phyloP scores from a whole-genome alignment of 2,113 vertebrate species.

The Actenoides hombroni region DNA sequence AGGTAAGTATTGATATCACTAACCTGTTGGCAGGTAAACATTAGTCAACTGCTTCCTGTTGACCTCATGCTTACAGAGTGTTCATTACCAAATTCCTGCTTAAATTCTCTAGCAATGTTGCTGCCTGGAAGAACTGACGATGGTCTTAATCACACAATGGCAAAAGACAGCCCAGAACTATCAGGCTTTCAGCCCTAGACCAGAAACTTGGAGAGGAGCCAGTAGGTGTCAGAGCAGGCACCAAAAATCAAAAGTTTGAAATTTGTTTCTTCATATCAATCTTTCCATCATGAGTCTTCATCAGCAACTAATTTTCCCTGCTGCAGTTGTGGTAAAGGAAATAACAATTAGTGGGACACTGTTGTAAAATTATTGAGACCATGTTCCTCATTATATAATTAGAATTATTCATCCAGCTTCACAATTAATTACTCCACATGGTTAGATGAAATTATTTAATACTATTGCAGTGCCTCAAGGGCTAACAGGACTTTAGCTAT shows the following conservation, averaged over 20 bases:
- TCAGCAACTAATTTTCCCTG: neutral
- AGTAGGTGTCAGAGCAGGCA: neutral
- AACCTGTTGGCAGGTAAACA: accelerated
- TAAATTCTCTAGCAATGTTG: neutral
- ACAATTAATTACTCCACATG: neutral
- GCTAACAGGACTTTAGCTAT: neutral
- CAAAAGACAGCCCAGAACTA: neutral
- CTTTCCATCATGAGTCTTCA: neutral
- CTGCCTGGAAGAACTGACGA: neutral
- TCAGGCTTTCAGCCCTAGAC: neutral
- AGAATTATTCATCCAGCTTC: neutral
- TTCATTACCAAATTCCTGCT: neutral
- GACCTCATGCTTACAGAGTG: neutral
- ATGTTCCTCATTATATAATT: neutral
- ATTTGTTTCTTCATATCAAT: neutral
- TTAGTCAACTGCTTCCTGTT: neutral
- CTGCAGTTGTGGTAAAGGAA: neutral
- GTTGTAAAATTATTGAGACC: neutral
- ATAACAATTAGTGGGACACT: neutral
- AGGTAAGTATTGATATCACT: neutral
- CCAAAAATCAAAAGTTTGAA: neutral
- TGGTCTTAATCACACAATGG: neutral
- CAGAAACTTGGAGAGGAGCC: neutral
- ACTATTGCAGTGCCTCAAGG: neutral
- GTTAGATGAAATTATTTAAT: conserved; percentile 8